A percentile compares a stretch with the other conserved stretches of the same genome.
Conservation (phyloP, 2,113 vertebrate genomes). For the Rhegmatorhina hoffmannsi region DNA sequence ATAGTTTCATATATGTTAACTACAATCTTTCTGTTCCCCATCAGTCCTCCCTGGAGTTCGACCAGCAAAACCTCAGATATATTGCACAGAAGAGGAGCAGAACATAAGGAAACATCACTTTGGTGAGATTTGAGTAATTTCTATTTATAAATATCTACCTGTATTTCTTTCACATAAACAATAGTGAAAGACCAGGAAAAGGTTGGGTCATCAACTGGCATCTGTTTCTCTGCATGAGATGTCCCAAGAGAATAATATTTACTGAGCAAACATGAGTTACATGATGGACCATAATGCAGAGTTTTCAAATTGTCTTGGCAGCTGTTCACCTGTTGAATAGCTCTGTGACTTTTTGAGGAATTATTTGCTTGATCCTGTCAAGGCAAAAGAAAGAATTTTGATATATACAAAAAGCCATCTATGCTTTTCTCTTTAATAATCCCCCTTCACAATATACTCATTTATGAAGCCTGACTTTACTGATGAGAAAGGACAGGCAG, state of each 20-base stretch:
- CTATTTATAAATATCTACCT: constrained; percentile 42
- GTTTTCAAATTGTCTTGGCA: constrained; percentile 70
- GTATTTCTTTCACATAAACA: constrained; percentile 43
- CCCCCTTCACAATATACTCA: constrained; percentile 62
- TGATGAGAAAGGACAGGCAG: constrained; percentile 73
- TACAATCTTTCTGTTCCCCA: background rate
- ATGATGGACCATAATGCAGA: constrained; percentile 55
- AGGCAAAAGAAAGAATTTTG: constrained; percentile 54
- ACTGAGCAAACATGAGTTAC: constrained; percentile 49
- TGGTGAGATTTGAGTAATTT: constrained; percentile 44
- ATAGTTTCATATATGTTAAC: constrained; percentile 40
- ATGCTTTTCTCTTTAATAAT: constrained; percentile 65
- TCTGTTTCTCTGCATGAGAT: constrained; percentile 49
- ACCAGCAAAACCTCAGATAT: constrained; percentile 27
- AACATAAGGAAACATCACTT: constrained; percentile 28
- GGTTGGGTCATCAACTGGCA: constrained; percentile 27
- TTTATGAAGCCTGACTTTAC: constrained; percentile 70
- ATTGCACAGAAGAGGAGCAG: background rate
- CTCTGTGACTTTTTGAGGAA: constrained; percentile 63
- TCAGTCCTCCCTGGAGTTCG: background rate
- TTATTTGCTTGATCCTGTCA: constrained; percentile 70
- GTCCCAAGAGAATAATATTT: constrained; percentile 41
- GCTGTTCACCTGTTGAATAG: constrained; percentile 71
- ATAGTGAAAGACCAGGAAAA: constrained; percentile 13
- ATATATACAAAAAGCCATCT: constrained; percentile 63